A percentile compares a stretch with the other conserved stretches of the same genome.
phyloP scores from a whole-genome alignment of 2,113 vertebrate genomes.

The Brevimyrus niger region DNA sequence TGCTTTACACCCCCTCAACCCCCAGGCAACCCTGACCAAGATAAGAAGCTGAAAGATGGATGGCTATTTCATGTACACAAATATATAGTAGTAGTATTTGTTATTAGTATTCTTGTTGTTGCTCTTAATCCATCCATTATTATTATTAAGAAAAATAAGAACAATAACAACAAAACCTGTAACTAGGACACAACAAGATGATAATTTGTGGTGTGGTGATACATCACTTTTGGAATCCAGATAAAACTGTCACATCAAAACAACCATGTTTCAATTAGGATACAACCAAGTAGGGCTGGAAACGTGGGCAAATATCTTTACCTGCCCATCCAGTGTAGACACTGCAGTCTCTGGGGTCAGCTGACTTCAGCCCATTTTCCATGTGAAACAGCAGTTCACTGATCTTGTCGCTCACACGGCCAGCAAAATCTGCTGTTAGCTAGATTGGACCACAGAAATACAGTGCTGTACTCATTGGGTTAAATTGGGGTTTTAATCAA shows the following conservation, averaged over 20 bases:
- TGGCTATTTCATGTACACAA: neutral
- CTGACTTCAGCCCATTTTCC: conserved; percentile 80
- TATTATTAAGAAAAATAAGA: neutral
- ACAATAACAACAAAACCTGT: neutral
- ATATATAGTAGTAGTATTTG: neutral
- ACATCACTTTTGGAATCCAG: neutral
- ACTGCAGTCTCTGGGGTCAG: conserved; percentile 78
- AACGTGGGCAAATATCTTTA: conserved; percentile 36
- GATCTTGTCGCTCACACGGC: conserved; percentile 72
- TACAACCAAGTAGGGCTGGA: neutral
- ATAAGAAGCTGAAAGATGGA: neutral
- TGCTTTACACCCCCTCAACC: neutral
- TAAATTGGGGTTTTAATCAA: neutral
- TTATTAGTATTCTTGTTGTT: neutral
- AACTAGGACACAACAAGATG: neutral
- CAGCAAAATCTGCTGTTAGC: conserved; percentile 77
- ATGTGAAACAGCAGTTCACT: conserved; percentile 77
- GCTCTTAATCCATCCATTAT: neutral
- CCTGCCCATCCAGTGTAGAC: conserved; percentile 90
- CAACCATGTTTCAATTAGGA: neutral
- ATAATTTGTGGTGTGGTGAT: neutral
- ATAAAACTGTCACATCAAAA: neutral
- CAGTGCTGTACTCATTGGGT: neutral
- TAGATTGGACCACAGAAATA: conserved; percentile 36
- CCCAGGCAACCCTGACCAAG: neutral